phyloP scores from a whole-genome alignment of 1,140 invertebrate genomes.

The Akabosia matsudoensis region DNA sequence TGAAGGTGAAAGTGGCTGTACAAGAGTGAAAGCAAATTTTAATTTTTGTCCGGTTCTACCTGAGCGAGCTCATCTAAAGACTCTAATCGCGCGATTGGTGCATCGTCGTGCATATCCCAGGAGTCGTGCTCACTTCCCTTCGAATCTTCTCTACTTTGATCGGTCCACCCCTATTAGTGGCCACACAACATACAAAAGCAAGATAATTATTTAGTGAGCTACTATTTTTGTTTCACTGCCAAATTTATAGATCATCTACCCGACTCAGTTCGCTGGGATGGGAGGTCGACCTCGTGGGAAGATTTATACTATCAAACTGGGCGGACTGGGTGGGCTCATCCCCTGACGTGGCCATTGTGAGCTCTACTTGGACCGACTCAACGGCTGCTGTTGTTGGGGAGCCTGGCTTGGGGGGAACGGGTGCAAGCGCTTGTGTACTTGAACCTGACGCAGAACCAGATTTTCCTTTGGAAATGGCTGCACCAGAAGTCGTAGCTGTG shows the following conservation, averaged over 20 bases:
- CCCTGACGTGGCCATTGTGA: not conserved
- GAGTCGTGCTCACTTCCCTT: slow-evolving; percentile 56
- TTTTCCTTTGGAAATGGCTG: slow-evolving; percentile 22
- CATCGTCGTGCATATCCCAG: slow-evolving; percentile 56
- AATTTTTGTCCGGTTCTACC: slow-evolving; percentile 47
- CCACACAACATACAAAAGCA: not conserved
- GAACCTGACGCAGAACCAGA: not conserved
- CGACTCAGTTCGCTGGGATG: slow-evolving; percentile 44
- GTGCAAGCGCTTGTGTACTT: not conserved
- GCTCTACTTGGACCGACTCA: not conserved
- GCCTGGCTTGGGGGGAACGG: not conserved
- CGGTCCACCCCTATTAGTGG: slow-evolving; percentile 31
- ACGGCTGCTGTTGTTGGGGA: not conserved
- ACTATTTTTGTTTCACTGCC: not conserved
- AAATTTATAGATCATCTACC: slow-evolving; percentile 29
- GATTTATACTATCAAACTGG: slow-evolving; percentile 36
- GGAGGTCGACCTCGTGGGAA: slow-evolving; percentile 39
- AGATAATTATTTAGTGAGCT: too few relatives aligned
- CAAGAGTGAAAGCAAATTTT: not conserved
- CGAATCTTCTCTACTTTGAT: slow-evolving; percentile 48
- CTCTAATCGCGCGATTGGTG: slow-evolving; percentile 64
- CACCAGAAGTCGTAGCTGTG: slow-evolving; percentile 46
- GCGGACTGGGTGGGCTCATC: slow-evolving; percentile 8
- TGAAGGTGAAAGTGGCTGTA: not conserved
- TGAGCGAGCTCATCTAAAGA: slow-evolving; percentile 63